Conservation (phyloP, 2,888 invertebrate species). For the Dolomedes plantarius region DNA sequence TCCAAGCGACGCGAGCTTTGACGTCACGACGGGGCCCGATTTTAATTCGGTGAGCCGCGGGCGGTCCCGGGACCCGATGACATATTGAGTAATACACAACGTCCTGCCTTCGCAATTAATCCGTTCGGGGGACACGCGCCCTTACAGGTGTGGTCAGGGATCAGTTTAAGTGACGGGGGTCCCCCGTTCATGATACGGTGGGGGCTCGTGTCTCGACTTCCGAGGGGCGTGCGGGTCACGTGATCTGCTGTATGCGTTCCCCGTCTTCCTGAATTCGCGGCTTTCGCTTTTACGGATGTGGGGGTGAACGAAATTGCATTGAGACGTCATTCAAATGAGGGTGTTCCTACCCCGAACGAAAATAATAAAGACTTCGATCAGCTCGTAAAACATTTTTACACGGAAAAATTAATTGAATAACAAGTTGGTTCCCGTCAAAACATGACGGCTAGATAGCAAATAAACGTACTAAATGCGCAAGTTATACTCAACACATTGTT, state of each 20-base stretch:
- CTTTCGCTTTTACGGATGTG: neutral
- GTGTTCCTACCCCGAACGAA: too few relatives aligned
- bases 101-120: slow-evolving; percentile 32
- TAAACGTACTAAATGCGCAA: too few relatives aligned
- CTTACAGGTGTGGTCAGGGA: slow-evolving; percentile 55
- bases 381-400: too few relatives aligned
- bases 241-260: neutral
- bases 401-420: too few relatives aligned
- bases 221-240: slow-evolving; percentile 9
- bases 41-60: slow-evolving; percentile 53
- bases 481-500: too few relatives aligned
- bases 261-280: neutral
- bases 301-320: neutral
- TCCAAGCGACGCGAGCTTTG: neutral
- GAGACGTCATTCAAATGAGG: slow-evolving; percentile 32
- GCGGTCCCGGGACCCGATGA: slow-evolving; percentile 35
- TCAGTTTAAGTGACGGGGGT: slow-evolving; percentile 29
- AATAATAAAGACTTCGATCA: too few relatives aligned
- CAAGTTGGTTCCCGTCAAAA: too few relatives aligned
- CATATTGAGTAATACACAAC: slow-evolving; percentile 55
- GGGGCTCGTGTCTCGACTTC: neutral
- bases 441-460: too few relatives aligned
- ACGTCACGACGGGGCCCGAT: slow-evolving; percentile 23
- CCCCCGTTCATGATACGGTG: neutral
- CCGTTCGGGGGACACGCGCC: slow-evolving; percentile 27